These are phyloP conservation scores for Araneus ventricosus DNA, from an alignment of 1,140 invertebrate species.

Conservation along the genomic window DNA sequence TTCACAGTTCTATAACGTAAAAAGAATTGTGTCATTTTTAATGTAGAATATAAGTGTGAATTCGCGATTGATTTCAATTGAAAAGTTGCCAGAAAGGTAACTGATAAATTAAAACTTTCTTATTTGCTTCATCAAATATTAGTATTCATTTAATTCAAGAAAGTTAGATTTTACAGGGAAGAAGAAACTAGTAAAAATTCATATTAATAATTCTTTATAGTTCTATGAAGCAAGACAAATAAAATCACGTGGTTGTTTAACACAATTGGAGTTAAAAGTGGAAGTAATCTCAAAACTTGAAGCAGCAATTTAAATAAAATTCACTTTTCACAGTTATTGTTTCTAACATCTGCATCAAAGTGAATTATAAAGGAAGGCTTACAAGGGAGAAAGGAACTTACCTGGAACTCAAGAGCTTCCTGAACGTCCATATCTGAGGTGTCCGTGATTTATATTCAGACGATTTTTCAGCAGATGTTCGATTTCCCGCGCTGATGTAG, in stretches of 20 bases:
- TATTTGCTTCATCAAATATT: too few species aligned
- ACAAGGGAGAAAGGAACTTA: background rate
- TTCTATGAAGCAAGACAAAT: background rate
- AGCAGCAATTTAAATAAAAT: background rate
- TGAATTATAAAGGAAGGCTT: background rate
- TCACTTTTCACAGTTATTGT: background rate
- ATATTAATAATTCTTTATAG: background rate
- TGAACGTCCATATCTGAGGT: background rate
- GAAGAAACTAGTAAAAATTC: too few species aligned
- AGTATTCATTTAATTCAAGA: too few species aligned
- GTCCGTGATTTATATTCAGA: background rate
- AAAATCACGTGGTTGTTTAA: background rate
- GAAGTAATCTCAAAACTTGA: too few species aligned
- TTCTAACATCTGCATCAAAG: background rate
- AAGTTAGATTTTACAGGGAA: too few species aligned
- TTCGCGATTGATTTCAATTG: too few species aligned
- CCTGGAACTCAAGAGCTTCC: slow-evolving; percentile 48
- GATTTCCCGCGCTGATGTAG: slow-evolving; percentile 24
- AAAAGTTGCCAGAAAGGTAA: too few species aligned
- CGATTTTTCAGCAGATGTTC: background rate
- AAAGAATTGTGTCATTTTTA: too few species aligned
- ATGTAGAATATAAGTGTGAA: too few species aligned
- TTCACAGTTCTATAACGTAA: too few species aligned
- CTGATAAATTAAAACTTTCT: too few species aligned
- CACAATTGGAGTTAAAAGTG: background rate